A percentile compares a stretch with the other conserved stretches of the same genome.
phyloP scores from a whole-genome alignment of 2,797 vertebrate species.

The Lepidocolaptes lacrymiger region DNA sequence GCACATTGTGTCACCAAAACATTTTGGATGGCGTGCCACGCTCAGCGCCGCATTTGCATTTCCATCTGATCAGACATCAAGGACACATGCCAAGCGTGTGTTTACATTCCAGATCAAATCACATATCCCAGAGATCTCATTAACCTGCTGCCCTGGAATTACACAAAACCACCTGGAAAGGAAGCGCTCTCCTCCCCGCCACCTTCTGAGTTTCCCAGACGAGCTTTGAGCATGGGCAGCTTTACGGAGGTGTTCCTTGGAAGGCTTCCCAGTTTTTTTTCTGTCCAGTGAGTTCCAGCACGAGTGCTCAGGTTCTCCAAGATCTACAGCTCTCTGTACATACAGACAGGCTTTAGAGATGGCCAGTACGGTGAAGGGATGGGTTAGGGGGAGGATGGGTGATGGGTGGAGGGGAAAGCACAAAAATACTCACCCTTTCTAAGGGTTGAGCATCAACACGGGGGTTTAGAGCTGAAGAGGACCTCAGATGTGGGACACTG shows the following conservation, averaged over 20 bases:
- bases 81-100: constrained; percentile 25
- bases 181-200: background rate
- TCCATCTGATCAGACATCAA: constrained; percentile 55
- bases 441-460: background rate
- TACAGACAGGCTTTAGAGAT: fast-evolving
- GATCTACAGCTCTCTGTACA: background rate
- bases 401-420: background rate
- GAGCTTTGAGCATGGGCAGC: background rate
- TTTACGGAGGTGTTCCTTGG: background rate
- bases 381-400: background rate
- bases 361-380: background rate
- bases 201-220: background rate
- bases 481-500: background rate
- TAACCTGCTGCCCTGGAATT: constrained; percentile 61
- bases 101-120: constrained; percentile 57
- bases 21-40: constrained; percentile 32
- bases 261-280: background rate
- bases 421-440: background rate
- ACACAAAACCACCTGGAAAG: constrained; percentile 55
- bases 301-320: background rate
- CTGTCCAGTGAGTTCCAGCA: background rate
- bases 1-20: constrained; percentile 43
- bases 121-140: constrained; percentile 52
- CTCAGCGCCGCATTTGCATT: constrained; percentile 28
- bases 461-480: background rate